Conservation (phyloP, 1,140 invertebrate genomes). For the Andricus grossulariae region DNA sequence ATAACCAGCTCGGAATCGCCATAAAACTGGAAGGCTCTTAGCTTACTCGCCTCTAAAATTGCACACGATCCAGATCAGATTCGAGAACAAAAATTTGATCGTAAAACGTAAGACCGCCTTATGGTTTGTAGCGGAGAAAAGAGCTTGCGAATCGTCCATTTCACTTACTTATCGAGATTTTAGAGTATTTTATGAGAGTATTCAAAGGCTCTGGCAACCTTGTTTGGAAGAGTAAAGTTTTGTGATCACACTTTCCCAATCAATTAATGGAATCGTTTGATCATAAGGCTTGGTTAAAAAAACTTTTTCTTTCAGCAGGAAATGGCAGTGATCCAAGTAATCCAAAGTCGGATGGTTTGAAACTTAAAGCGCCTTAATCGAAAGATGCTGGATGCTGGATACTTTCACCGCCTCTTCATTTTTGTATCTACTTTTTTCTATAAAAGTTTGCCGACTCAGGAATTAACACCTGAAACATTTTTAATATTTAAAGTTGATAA, state of each 20-base stretch:
- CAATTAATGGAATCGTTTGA: constrained; percentile 46
- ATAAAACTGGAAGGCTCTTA: constrained; percentile 50
- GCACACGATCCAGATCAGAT: too few relatives aligned
- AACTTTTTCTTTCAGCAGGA: constrained; percentile 22
- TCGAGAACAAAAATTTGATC: too few relatives aligned
- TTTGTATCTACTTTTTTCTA: neutral
- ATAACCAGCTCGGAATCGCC: constrained; percentile 44
- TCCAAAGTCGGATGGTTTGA: constrained; percentile 9
- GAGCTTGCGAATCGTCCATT: too few relatives aligned
- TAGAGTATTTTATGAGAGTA: neutral
- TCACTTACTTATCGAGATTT: too few relatives aligned
- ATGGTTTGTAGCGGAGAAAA: too few relatives aligned
- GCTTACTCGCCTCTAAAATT: neutral
- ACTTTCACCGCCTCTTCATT: neutral
- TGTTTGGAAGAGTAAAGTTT: constrained; percentile 41
- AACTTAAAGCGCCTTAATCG: constrained; percentile 22
- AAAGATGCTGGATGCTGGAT: neutral
- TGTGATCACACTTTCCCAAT: constrained; percentile 44
- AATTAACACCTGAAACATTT: neutral
- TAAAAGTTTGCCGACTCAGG: neutral
- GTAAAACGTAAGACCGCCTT: too few relatives aligned
- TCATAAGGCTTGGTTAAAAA: constrained; percentile 14
- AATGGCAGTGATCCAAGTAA: constrained; percentile 16
- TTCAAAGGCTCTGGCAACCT: constrained; percentile 42
- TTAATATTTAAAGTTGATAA: neutral